Evolutionary conservation across 2,888 invertebrate species (phyloP).

Genomic region (Pyrrhia umbra): DNA sequence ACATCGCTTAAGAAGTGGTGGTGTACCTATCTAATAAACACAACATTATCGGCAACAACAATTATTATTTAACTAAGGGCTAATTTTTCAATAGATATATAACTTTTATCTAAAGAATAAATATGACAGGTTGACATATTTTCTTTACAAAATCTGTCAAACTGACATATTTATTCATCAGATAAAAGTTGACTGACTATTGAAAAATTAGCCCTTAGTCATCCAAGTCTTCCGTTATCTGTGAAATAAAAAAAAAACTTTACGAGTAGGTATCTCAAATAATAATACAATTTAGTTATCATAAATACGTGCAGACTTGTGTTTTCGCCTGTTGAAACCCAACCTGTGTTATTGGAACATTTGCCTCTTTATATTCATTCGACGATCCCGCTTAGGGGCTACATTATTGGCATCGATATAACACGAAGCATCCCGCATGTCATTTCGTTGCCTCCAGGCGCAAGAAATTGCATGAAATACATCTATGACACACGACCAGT

Average conservation of each 20-base stretch:
- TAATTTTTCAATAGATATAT: no score
- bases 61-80: no score
- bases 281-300: conserved; percentile 19
- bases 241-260: not conserved
- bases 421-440: conserved; percentile 81
- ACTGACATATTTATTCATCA: no score
- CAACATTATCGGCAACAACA: no score
- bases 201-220: no score
- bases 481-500: conserved; percentile 74
- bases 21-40: no score
- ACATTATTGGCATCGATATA: conserved; percentile 82
- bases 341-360: conserved; percentile 53
- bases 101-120: no score
- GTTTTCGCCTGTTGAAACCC: conserved; percentile 7
- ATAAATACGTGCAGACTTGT: conserved; percentile 16
- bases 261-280: not conserved
- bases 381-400: conserved; percentile 69
- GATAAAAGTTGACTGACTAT: no score
- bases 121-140: no score
- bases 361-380: conserved; percentile 69
- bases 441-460: conserved; percentile 84
- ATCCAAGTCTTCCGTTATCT: not conserved
- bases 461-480: conserved; percentile 87
- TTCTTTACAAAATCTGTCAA: no score
- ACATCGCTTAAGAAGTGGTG: no score